These are phyloP conservation scores for Drosophila kohkoa DNA, from an alignment of 1,140 invertebrate species.

Conservation along the genomic window DNA sequence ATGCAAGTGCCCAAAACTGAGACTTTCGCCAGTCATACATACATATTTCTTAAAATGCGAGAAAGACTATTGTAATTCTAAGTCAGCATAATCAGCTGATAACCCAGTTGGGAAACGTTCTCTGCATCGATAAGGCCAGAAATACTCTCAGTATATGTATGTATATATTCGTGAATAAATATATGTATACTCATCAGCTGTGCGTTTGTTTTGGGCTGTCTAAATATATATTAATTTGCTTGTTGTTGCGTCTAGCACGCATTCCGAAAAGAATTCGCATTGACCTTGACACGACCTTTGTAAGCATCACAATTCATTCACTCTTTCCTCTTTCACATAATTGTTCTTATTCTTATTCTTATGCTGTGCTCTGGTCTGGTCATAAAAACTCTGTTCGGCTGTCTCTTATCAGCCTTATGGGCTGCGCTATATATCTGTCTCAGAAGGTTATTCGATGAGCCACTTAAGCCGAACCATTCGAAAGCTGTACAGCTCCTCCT, in stretches of 20 bases:
- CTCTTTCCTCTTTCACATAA: too few species aligned
- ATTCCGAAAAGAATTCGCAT: constrained; percentile 2
- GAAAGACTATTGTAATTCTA: constrained; percentile 4
- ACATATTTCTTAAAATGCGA: neutral
- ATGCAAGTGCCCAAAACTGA: neutral
- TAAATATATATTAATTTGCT: constrained; percentile 5
- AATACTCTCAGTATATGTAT: neutral
- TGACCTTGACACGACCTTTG: constrained; percentile 48
- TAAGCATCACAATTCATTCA: neutral
- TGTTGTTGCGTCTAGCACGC: constrained; percentile 10
- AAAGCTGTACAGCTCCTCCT: neutral
- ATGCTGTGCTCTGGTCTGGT: too few species aligned
- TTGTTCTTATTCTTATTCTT: too few species aligned
- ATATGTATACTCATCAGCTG: constrained; percentile 28
- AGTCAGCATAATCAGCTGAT: constrained; percentile 6
- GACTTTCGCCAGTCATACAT: constrained; percentile 7
- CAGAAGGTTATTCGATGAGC: neutral
- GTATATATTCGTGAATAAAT: neutral
- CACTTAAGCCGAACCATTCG: constrained; percentile 8
- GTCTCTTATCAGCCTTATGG: constrained; percentile 10
- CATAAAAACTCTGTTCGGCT: constrained; percentile 7
- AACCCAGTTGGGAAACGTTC: neutral
- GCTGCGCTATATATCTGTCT: neutral
- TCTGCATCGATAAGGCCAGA: constrained; percentile 19
- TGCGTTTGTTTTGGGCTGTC: constrained; percentile 3